phyloP scores from a whole-genome alignment of 1,140 invertebrate species.

The Diorhabda sublineata region DNA sequence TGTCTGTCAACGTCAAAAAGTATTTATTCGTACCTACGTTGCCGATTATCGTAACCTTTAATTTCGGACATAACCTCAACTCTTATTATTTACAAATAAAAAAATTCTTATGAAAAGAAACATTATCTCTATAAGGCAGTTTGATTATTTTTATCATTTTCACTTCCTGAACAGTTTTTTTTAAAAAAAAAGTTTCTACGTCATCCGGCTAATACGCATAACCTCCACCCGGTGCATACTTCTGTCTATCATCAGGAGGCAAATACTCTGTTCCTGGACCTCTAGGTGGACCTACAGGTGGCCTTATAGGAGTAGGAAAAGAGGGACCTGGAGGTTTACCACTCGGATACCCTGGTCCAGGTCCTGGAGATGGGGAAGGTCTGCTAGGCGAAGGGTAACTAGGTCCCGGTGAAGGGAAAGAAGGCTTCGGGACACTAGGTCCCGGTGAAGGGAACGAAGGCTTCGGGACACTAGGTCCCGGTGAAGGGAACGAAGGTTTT shows the following conservation, averaged over 20 bases:
- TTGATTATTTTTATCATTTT: background rate
- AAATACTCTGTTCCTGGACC: slow-evolving; percentile 15
- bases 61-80: too few relatives aligned
- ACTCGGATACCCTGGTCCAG: slow-evolving; percentile 18
- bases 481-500: slow-evolving; percentile 17
- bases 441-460: background rate
- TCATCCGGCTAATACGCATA: slow-evolving; percentile 52
- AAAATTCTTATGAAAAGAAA: too few relatives aligned
- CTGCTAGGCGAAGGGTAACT: slow-evolving; percentile 5
- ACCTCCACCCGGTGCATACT: slow-evolving; percentile 48
- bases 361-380: slow-evolving; percentile 19
- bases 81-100: too few relatives aligned
- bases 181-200: background rate
- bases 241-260: slow-evolving; percentile 27
- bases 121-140: too few relatives aligned
- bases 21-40: too few relatives aligned
- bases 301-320: slow-evolving; percentile 37
- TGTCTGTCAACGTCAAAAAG: too few relatives aligned
- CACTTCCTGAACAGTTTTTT: background rate
- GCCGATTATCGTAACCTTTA: too few relatives aligned
- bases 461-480: background rate
- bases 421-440: slow-evolving; percentile 6
- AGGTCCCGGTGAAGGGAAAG: slow-evolving; percentile 1
- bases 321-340: slow-evolving; percentile 40
- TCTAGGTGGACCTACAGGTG: slow-evolving; percentile 25